Base-by-base conservation (phyloP, 2,888 invertebrate species). In the Pheosia gnoma region DNA sequence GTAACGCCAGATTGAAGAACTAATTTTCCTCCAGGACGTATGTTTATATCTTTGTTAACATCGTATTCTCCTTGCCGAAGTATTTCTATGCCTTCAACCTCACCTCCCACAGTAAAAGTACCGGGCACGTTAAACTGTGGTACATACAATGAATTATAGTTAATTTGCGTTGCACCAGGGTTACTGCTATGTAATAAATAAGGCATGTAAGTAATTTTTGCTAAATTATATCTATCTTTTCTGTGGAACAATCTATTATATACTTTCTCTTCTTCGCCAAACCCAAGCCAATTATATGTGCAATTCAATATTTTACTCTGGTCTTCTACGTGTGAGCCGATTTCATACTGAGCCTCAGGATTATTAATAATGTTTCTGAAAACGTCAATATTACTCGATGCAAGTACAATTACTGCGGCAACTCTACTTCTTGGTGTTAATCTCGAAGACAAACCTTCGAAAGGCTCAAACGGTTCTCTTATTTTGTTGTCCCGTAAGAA, bases 301-400 rank as follows among this genome's bases (percentile, higher is more conserved):
- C 98, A 99, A 83, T 99, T 98, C n/a, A 99, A 96, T 25, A 95
- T 93, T 91, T 97, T 97, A 79, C 98, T 98, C 83, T 99, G 99
- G 84, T 99, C 98, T 80, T 97, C 96, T 25, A 99, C 94, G 80
- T 99, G 99, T 0, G 99, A 98, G 0, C 98, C 98, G 57, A 99
- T 96, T 93, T 99, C 99, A 84, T 98, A 99, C 60, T 95, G 95
- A 0, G 99, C 98, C 68, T 96, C 96, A 2, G 96, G 96, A 88
- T 99, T 99, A 64, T 97, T 96, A 51, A 99, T 95, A 65, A 98
- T 97, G 87, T 99, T 99, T 64, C 99, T 95, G 77, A 95, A 98
- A 3, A 99, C 95, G 55, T 96, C 95, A 0, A 99, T 96, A 83
- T 99, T 99, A 81, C 96, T 96, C 0, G 99, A 99, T 0, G 98